These are phyloP conservation scores for Tetraodon nigroviridis DNA, from an alignment of 2,113 vertebrate genomes.

Conservation along the genomic window DNA sequence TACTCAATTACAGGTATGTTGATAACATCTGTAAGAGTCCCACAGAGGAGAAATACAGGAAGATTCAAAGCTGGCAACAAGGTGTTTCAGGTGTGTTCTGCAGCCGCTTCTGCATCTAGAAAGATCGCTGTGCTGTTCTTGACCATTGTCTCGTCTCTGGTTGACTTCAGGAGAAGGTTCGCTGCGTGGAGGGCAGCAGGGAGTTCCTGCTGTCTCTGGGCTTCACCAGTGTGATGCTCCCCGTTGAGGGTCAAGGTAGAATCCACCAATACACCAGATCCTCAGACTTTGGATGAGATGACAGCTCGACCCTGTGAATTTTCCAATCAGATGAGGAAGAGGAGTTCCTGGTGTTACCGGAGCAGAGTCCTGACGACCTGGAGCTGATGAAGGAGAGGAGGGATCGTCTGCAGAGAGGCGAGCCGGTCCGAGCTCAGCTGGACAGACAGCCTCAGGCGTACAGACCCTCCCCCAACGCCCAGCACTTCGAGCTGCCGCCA, in stretches of 20 bases:
- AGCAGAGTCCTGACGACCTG: constrained; percentile 65
- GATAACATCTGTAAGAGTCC: constrained; percentile 91
- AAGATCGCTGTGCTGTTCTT: not conserved
- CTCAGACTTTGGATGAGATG: no score
- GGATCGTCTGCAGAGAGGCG: constrained; percentile 77
- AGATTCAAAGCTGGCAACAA: constrained; percentile 93
- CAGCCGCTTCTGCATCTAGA: not conserved
- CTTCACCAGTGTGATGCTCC: constrained; percentile 77
- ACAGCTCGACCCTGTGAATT: not conserved
- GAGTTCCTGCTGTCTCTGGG: constrained; percentile 86
- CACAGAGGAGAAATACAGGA: constrained; percentile 88
- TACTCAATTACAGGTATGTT: constrained; percentile 78
- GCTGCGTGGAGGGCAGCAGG: constrained; percentile 80
- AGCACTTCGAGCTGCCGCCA: constrained; percentile 81
- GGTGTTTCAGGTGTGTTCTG: constrained; percentile 84
- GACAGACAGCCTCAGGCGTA: constrained; percentile 80
- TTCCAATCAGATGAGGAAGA: constrained; percentile 73
- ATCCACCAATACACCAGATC: not conserved
- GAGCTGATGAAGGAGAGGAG: constrained; percentile 74
- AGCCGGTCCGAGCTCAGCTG: constrained; percentile 82
- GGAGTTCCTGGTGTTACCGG: constrained; percentile 83
- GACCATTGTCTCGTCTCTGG: not conserved
- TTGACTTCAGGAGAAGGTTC: constrained; percentile 82
- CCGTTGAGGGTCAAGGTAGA: constrained; percentile 83
- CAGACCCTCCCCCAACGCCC: constrained; percentile 75